These are phyloP conservation scores for Cirrhinus molitorella DNA, from an alignment of 2,797 vertebrate species.

Conservation along the genomic window DNA sequence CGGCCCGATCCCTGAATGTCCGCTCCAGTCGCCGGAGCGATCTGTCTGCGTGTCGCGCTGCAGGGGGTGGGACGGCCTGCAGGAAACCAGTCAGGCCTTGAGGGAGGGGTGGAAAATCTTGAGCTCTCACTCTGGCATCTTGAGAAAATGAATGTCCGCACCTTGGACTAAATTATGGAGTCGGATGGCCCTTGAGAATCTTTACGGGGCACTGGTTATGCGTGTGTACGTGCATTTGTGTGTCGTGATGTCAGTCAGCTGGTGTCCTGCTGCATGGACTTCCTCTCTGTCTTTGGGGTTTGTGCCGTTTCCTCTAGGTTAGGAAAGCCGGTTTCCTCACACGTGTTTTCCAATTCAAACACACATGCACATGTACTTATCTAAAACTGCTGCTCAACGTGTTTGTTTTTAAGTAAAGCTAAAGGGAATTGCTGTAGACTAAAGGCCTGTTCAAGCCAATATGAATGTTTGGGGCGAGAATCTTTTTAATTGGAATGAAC, in stretches of 20 bases:
- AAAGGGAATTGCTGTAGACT: background rate
- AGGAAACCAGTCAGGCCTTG: conserved; percentile 40
- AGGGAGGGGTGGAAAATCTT: conserved; percentile 34
- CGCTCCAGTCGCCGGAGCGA: conserved; percentile 15
- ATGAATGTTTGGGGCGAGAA: background rate
- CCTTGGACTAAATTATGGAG: conserved; percentile 48
- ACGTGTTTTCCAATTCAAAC: conserved; percentile 24
- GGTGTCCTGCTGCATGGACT: conserved; percentile 66
- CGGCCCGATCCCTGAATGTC: background rate
- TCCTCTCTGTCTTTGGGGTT: conserved; percentile 57
- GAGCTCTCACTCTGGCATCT: conserved; percentile 17
- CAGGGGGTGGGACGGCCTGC: conserved; percentile 39
- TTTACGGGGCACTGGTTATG: conserved; percentile 45
- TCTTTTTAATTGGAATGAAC: background rate
- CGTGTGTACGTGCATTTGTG: conserved; percentile 42
- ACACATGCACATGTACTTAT: conserved; percentile 8
- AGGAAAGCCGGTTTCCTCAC: conserved; percentile 52
- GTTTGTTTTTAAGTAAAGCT: background rate
- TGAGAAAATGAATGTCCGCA: conserved; percentile 49
- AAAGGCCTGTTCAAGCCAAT: background rate
- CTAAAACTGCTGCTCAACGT: background rate
- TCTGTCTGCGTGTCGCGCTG: conserved; percentile 16
- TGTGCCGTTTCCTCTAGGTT: conserved; percentile 50
- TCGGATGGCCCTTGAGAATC: background rate
- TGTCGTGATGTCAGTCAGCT: conserved; percentile 57